Percentiles rank a stretch among this genome's conserved stretches.
phyloP scores from a whole-genome alignment of 2,113 vertebrate species.

The Oryzias woworae region DNA sequence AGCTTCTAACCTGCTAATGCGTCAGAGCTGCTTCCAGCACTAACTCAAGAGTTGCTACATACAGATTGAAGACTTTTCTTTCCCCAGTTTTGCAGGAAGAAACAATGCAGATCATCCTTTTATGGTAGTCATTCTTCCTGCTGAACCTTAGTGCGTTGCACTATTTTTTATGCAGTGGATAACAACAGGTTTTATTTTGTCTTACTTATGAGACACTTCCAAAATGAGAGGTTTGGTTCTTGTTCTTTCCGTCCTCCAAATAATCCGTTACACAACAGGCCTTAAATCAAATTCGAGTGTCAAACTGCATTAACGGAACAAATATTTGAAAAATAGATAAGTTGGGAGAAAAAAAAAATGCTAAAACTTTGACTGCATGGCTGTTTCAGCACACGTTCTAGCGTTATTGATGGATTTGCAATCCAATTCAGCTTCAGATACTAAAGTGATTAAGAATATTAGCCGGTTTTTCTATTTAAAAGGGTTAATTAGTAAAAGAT shows the following conservation, averaged over 20 bases:
- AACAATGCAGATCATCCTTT: slow-evolving; percentile 20
- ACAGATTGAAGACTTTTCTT: slow-evolving; percentile 8
- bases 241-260: background rate
- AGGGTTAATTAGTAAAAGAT: no score
- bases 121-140: slow-evolving; percentile 36
- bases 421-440: slow-evolving; percentile 13
- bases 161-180: slow-evolving; percentile 50
- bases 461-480: slow-evolving; percentile 4
- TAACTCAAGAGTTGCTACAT: slow-evolving; percentile 77
- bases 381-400: slow-evolving; percentile 2
- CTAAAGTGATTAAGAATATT: slow-evolving; percentile 23
- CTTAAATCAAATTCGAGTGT: slow-evolving; percentile 48
- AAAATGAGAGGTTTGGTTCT: slow-evolving; percentile 18
- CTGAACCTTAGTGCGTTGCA: slow-evolving; percentile 68
- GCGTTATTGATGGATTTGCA: slow-evolving; percentile 8
- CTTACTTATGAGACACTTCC: slow-evolving; percentile 21
- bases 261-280: slow-evolving; percentile 37
- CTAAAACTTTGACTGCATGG: background rate
- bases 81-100: slow-evolving; percentile 20
- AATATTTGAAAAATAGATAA: no score
- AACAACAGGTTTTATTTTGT: slow-evolving; percentile 27
- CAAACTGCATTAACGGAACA: background rate
- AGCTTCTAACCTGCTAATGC: slow-evolving; percentile 85
- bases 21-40: slow-evolving; percentile 77
- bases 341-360: background rate